Evolutionary conservation across 2,113 vertebrate species (phyloP).

Genomic region (Gracilinanus agilis): DNA sequence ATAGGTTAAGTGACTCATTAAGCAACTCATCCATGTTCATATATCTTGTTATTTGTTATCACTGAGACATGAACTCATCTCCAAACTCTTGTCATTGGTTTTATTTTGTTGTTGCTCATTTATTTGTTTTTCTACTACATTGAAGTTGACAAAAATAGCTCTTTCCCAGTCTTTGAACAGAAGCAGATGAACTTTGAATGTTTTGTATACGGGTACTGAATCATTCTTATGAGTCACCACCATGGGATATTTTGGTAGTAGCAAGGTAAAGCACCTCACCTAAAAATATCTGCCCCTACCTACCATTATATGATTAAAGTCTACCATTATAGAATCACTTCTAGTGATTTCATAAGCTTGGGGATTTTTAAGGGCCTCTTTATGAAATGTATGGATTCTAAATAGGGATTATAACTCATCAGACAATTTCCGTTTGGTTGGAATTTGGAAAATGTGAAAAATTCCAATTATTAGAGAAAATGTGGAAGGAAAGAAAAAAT

Average conservation of each 20-base stretch:
- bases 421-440: neutral
- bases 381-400: neutral
- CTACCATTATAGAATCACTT: neutral
- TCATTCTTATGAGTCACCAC: constrained; percentile 4
- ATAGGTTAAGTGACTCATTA: neutral
- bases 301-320: neutral
- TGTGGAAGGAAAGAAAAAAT: neutral
- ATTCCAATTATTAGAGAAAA: neutral
- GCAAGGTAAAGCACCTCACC: neutral
- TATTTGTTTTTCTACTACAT: neutral
- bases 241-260: constrained; percentile 24
- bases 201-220: constrained; percentile 13
- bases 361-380: neutral
- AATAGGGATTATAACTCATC: neutral
- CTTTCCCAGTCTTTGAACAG: neutral
- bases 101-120: neutral
- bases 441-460: neutral
- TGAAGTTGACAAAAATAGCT: neutral
- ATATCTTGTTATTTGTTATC: neutral
- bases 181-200: neutral
- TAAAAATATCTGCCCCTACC: constrained; percentile 1
- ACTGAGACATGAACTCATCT: neutral
- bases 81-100: neutral
- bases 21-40: neutral
- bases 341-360: neutral